Base-by-base conservation (phyloP, 2,888 invertebrate genomes). In the Pachydiplax longipennis region DNA sequence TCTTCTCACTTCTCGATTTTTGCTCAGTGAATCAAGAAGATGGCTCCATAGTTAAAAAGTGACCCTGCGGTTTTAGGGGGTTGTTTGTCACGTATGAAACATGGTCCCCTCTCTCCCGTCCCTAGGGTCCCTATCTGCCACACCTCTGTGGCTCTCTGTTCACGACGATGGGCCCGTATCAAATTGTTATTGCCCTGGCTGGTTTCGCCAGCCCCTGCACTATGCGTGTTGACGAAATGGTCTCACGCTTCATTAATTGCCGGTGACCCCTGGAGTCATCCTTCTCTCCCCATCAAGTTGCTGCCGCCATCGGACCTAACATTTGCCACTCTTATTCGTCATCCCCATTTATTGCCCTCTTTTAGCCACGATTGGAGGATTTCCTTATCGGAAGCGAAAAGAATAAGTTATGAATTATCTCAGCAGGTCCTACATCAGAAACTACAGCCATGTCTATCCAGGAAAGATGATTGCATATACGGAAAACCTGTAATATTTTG, bases 141-240 rank as follows among this genome's bases (percentile, higher is more conserved):
- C 87, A 15, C 22, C 61, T 61, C 15, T 31, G 12, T 80, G 25
- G 37, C 37, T 35, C 80, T 31, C 40, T 35, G 37, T n/a, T 44
- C 58, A 40, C 40, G 81, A 22, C 22, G 61, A 87, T 58, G 61
- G 65, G 87, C 53, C 87, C 87, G 87, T 87, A 61, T 58, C 87
- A 61, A 87, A 87, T 87, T 87, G 61, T 87, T 87, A 87, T 87
- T 61, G 87, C 61, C 37, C 61, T 53, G 37, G n/a, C 61, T 87
- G 58, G n/a, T 61, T 61, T 25, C 65, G 87, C 87, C 58, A 37
- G 22, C 87, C 87, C 37, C 87, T 87, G 61, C 87, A 65, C 87
- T 61, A 65, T 87, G 37, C 87, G 65, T 87, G 87, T 87, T 87
- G 87, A 87, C 87, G 87, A 61, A 87, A 87, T 87, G 87, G 87